These are phyloP conservation scores for Lordiphosa clarofinis DNA, from an alignment of 1,140 invertebrate species.

Conservation along the genomic window DNA sequence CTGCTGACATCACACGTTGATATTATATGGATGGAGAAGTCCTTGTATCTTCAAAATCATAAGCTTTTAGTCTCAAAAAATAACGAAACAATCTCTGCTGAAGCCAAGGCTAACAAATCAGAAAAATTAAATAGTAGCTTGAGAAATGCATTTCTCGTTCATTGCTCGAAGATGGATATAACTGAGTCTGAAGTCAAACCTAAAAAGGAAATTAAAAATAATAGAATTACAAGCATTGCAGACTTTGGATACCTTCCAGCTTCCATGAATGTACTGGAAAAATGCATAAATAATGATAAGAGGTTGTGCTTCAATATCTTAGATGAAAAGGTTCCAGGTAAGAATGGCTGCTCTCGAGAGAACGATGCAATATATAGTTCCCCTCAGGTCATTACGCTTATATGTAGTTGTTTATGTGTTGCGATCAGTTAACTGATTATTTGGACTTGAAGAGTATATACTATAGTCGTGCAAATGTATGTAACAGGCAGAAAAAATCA, in stretches of 20 bases:
- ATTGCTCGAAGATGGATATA: conserved; percentile 1
- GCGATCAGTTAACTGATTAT: too few species aligned
- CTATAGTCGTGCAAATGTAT: too few species aligned
- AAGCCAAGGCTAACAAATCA: background rate
- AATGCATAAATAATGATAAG: conserved; percentile 26
- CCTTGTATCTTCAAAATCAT: conserved; percentile 11
- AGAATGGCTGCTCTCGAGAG: background rate
- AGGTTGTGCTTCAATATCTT: conserved; percentile 38
- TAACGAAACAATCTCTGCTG: background rate
- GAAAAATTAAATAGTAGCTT: conserved; percentile 3
- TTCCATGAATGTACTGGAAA: conserved; percentile 12
- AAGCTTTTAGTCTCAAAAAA: conserved; percentile 23
- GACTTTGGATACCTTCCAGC: conserved; percentile 16
- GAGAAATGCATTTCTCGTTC: conserved; percentile 10
- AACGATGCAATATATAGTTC: too few species aligned
- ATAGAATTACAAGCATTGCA: conserved; percentile 1
- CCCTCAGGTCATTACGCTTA: too few species aligned
- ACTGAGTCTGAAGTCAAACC: background rate
- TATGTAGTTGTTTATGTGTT: too few species aligned
- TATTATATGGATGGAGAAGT: conserved; percentile 20
- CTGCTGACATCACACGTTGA: conserved; percentile 31
- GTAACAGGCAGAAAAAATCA: too few species aligned
- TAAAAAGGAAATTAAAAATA: background rate
- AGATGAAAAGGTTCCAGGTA: conserved; percentile 37
- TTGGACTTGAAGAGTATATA: too few species aligned